Evolutionary conservation across 2,888 invertebrate genomes (phyloP).

Genomic region (Eucera pruinosa): DNA sequence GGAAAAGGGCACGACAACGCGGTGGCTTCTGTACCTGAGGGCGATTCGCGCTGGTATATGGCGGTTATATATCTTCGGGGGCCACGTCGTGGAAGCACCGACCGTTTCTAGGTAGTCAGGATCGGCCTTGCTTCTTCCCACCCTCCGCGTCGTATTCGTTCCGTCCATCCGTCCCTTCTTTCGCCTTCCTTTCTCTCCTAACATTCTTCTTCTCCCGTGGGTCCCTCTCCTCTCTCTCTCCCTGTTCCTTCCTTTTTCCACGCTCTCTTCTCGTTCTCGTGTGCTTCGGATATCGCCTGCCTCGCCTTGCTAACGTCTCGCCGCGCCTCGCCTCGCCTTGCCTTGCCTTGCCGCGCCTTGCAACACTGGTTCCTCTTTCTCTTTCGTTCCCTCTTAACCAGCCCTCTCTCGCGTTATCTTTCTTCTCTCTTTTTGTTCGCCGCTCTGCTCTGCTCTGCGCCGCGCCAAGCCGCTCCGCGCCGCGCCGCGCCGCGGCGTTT

Average conservation of each 20-base stretch:
- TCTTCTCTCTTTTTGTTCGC: too few relatives aligned
- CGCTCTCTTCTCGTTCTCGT: too few relatives aligned
- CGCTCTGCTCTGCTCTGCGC: too few relatives aligned
- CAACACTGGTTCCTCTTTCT: too few relatives aligned
- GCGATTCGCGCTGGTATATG: constrained; percentile 69
- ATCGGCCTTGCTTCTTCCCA: constrained; percentile 63
- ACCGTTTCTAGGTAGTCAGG: constrained; percentile 70
- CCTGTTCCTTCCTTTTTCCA: not conserved
- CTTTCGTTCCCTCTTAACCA: too few relatives aligned
- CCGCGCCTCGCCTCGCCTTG: too few relatives aligned
- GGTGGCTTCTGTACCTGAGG: constrained; percentile 66
- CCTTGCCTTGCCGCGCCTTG: too few relatives aligned
- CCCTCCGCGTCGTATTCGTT: constrained; percentile 38
- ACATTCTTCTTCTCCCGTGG: constrained; percentile 8
- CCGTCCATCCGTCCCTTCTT: constrained; percentile 36
- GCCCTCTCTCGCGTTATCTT: too few relatives aligned
- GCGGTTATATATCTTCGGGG: constrained; percentile 67
- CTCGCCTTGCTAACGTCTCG: too few relatives aligned
- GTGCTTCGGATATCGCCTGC: too few relatives aligned
- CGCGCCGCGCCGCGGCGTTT: too few relatives aligned
- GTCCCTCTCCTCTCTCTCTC: constrained; percentile 27
- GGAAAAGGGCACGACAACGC: constrained; percentile 53
- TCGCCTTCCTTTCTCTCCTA: constrained; percentile 27
- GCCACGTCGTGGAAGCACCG: constrained; percentile 63
- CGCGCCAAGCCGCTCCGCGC: too few relatives aligned